phyloP scores from a whole-genome alignment of 2,113 vertebrate genomes.

The Nettapus auritus region DNA sequence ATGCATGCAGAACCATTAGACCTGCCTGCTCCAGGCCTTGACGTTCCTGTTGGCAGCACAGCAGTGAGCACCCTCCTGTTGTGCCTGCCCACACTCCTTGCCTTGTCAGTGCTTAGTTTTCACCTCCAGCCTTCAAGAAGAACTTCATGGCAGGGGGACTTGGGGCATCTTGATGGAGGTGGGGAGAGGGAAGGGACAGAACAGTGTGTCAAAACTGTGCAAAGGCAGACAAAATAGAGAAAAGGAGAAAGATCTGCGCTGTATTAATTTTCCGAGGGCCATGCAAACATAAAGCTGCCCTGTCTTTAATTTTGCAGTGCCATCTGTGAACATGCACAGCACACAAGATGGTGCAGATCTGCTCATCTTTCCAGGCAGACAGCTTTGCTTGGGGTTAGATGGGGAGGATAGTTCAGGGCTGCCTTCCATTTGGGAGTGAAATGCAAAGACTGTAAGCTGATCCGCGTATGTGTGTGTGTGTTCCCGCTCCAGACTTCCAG shows the following conservation, averaged over 20 bases:
- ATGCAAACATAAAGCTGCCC: not conserved
- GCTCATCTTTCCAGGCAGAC: not conserved
- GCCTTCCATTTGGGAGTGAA: not conserved
- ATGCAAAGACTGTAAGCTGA: not conserved
- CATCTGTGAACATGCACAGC: not conserved
- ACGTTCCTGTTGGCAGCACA: fast-evolving
- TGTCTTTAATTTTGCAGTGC: not conserved
- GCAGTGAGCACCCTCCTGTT: not conserved
- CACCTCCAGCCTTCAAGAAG: not conserved
- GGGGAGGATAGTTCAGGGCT: not conserved
- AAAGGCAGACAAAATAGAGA: not conserved
- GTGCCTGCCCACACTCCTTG: not conserved
- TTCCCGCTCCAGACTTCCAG: slow-evolving; percentile 84
- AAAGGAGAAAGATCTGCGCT: not conserved
- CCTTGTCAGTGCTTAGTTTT: not conserved
- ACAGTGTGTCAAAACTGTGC: not conserved
- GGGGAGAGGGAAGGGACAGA: not conserved
- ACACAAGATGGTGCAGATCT: not conserved
- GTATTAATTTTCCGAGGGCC: not conserved
- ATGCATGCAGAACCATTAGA: not conserved
- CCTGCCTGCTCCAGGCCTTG: not conserved
- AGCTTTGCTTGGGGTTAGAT: not conserved
- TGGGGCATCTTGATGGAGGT: not conserved
- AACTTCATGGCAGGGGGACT: not conserved
- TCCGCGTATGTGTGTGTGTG: not conserved